Evolutionary conservation across 2,797 vertebrate genomes (phyloP).

Genomic region (Darevskia nairensis): DNA sequence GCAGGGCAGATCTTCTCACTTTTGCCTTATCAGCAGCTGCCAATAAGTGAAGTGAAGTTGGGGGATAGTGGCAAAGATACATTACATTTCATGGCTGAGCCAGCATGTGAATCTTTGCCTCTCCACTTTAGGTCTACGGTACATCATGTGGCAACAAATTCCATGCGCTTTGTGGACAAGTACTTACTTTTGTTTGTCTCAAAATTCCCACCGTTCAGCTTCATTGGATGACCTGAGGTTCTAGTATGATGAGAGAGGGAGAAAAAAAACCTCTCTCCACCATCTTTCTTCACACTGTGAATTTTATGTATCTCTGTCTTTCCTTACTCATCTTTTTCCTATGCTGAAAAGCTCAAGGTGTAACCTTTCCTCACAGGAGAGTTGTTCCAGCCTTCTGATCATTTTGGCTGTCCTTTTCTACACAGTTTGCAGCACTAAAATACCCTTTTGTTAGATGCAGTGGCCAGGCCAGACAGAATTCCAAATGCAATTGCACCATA

Average conservation of each 20-base stretch:
- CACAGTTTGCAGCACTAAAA: neutral
- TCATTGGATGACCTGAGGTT: neutral
- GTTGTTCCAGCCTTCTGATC: neutral
- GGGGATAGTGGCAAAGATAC: neutral
- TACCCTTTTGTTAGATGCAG: neutral
- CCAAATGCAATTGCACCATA: neutral
- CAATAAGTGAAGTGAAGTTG: neutral
- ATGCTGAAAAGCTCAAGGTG: neutral
- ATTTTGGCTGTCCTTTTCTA: neutral
- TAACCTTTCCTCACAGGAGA: neutral
- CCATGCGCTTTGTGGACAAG: neutral
- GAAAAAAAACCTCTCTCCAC: neutral
- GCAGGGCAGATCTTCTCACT: neutral
- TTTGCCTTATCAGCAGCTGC: neutral
- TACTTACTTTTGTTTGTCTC: neutral
- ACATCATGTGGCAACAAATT: neutral
- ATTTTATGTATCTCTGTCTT: neutral
- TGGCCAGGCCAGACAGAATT: neutral
- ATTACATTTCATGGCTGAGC: neutral
- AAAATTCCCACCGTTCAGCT: neutral
- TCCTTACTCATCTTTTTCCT: neutral
- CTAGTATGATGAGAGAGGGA: neutral
- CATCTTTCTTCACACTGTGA: neutral
- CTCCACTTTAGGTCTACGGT: neutral
- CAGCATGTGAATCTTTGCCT: neutral